phyloP scores from a whole-genome alignment of 1,140 invertebrate species.

The Whitmania pigra region DNA sequence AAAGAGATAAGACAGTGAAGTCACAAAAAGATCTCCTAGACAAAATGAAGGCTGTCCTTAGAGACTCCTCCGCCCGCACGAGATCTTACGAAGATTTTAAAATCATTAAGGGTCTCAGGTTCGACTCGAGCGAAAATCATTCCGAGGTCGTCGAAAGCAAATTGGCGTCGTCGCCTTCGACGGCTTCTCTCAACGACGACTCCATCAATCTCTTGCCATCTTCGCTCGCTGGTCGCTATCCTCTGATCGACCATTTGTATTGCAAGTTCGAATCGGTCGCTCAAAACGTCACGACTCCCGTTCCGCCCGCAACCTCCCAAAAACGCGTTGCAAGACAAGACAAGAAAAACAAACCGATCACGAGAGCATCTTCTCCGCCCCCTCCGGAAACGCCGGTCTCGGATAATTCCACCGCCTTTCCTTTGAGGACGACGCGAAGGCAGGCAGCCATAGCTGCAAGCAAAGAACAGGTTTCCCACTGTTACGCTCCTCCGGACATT shows the following conservation, averaged over 20 bases:
- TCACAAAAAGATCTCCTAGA: neutral
- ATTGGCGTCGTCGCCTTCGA: neutral
- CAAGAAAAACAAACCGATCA: too few relatives aligned
- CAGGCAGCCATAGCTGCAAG: neutral
- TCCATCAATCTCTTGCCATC: neutral
- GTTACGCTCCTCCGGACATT: neutral
- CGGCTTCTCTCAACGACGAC: neutral
- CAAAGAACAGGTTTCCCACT: neutral
- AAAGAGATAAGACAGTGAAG: too few relatives aligned
- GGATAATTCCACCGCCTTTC: neutral
- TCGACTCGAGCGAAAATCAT: neutral
- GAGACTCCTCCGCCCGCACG: constrained; percentile 7
- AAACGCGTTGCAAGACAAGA: neutral
- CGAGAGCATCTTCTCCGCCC: neutral
- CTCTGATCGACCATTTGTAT: constrained; percentile 8
- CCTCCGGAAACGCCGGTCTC: neutral
- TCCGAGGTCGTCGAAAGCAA: neutral
- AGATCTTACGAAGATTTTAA: neutral
- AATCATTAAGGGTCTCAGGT: neutral
- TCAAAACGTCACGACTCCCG: too few relatives aligned
- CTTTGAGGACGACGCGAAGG: neutral
- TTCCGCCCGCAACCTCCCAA: neutral
- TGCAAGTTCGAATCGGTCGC: constrained; percentile 1
- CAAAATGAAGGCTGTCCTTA: neutral
- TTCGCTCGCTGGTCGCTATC: neutral